phyloP scores from a whole-genome alignment of 1,140 invertebrate genomes.

The Xylocopa sonorina region DNA sequence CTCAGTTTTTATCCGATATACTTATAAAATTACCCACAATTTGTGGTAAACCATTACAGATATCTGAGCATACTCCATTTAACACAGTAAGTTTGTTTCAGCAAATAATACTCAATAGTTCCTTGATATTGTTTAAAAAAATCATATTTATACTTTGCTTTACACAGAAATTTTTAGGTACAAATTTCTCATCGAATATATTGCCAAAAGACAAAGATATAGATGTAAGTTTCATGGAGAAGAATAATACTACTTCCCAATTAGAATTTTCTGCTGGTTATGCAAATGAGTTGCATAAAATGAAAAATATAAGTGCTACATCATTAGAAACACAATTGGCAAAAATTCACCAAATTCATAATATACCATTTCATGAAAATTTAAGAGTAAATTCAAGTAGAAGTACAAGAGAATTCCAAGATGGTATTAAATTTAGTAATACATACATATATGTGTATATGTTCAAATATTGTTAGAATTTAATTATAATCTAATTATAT shows the following conservation, averaged over 20 bases:
- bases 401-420: background rate
- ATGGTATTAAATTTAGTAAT: background rate
- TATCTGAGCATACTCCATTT: constrained; percentile 16
- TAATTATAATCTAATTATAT: background rate
- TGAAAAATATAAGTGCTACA: background rate
- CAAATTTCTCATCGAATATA: background rate
- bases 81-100: constrained; percentile 12
- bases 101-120: background rate
- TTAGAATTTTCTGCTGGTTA: constrained; percentile 4
- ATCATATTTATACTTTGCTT: too few relatives aligned
- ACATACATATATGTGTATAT: too few relatives aligned
- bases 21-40: constrained; percentile 44
- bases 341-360: constrained; percentile 26
- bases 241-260: background rate
- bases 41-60: constrained; percentile 59
- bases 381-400: background rate
- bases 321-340: constrained; percentile 1
- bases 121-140: background rate
- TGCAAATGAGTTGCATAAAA: background rate
- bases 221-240: background rate
- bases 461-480: background rate
- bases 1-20: constrained; percentile 59
- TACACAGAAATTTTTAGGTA: background rate
- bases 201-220: background rate
- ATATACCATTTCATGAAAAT: background rate